Evolutionary conservation across 2,888 invertebrate genomes (phyloP).

Genomic region (Dryadula phaetusa): DNA sequence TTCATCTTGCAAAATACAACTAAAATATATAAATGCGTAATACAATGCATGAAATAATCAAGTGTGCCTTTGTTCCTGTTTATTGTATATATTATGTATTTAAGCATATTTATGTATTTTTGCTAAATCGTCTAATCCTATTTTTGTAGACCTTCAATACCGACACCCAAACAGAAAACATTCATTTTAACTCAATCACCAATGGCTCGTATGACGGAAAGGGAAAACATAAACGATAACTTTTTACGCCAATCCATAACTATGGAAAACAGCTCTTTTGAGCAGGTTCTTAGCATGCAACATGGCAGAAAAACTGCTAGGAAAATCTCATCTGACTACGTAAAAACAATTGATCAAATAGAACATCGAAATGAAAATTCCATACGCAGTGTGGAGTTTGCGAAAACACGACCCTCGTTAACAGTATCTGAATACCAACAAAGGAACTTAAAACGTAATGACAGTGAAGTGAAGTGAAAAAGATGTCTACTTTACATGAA

Average conservation of each 20-base stretch:
- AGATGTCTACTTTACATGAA: neutral
- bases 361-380: slow-evolving; percentile 56
- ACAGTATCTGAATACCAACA: slow-evolving; percentile 63
- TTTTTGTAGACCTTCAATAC: slow-evolving; percentile 54
- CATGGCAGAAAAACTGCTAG: slow-evolving; percentile 61
- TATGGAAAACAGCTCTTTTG: slow-evolving; percentile 52
- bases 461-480: slow-evolving; percentile 39
- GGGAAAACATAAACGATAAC: slow-evolving; percentile 49
- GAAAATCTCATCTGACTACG: slow-evolving; percentile 73
- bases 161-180: slow-evolving; percentile 49
- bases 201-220: slow-evolving; percentile 48
- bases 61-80: no score
- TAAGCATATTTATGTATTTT: no score
- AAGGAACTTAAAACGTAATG: slow-evolving; percentile 58
- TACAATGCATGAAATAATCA: no score
- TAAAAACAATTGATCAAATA: slow-evolving; percentile 63
- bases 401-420: slow-evolving; percentile 63
- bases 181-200: slow-evolving; percentile 58
- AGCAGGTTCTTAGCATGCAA: slow-evolving; percentile 61
- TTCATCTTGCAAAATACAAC: no score
- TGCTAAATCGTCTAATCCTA: neutral
- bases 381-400: slow-evolving; percentile 64
- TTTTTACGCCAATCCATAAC: slow-evolving; percentile 51
- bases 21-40: no score
- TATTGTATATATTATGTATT: no score